Evolutionary conservation across 2,797 vertebrate species (phyloP), one percentile per base, ranked within the genome.

Genomic region (Vireo griseus): DNA sequence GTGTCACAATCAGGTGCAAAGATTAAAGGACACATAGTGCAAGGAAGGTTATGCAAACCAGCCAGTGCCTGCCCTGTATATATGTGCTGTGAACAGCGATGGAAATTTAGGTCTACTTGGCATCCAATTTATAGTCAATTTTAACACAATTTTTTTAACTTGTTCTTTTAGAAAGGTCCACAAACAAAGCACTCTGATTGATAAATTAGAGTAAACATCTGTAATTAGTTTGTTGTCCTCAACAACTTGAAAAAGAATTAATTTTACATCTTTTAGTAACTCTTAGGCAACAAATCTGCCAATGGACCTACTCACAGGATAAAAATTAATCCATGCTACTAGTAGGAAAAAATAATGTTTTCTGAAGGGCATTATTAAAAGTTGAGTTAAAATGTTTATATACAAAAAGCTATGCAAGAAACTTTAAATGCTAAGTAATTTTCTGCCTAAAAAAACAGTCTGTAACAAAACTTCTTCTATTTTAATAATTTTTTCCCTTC

Each of bases 1-100:
- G 44, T 20, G 11, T 57, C 39, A 42, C n/a, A 26, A 19, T 31
- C n/a, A 39, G 59, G 39, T 35, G 62, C 7, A 22, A 54, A 63
- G 48, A 80, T 35, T 33, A 45, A 72, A 81, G 17, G 28, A 33
- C 40, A 55, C 0, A 4, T 3, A 45, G 61, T 0, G 0, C 62
- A 28, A 90, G 16, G 47, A 86, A 86, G 25, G 29, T 31, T 39
- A 47, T 3, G 4, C 40, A 86, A 57, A 69, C 25, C 28, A 57
- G 13, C 9, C 18, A 17, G 26, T 68, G 48, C 26, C 78, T 73
- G 37, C 31, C 39, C 75, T 29, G 39, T 19, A 16, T 11, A 24
- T 8, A 11, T 10, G 28, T 24, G 9, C 37, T 29, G 15, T 50
- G 33, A 67, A 83, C 7, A 69, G 48, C 47, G 29, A 12, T 9